Evolutionary conservation across 2,113 vertebrate genomes (phyloP).

Genomic region (Glaucidium brasilianum): DNA sequence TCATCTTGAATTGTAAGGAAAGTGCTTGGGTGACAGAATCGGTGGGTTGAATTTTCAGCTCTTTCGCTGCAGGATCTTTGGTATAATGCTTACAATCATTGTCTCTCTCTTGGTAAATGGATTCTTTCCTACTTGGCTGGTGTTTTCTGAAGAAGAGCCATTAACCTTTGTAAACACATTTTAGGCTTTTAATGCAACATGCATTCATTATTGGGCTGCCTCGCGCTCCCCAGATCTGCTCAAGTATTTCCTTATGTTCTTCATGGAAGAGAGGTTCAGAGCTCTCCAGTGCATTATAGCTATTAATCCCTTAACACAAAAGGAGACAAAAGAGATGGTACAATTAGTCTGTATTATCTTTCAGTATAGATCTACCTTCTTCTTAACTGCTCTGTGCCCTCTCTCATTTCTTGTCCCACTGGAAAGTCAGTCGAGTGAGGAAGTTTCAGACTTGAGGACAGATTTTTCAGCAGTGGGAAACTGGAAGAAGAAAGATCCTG

Average conservation of each 20-base stretch:
- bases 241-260: neutral
- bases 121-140: neutral
- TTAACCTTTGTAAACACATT: neutral
- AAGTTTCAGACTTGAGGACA: neutral
- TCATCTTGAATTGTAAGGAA: neutral
- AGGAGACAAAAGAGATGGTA: neutral
- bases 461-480: neutral
- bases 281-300: neutral
- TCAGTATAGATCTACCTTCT: neutral
- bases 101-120: neutral
- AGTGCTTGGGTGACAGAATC: neutral
- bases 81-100: neutral
- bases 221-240: neutral
- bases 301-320: neutral
- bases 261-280: neutral
- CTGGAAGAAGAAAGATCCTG: neutral
- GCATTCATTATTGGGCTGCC: neutral
- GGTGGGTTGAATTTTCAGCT: neutral
- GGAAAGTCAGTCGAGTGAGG: neutral
- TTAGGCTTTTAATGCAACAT: neutral
- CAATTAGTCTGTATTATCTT: neutral
- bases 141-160: neutral
- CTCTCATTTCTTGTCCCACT: neutral
- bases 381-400: neutral
- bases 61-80: neutral